Conservation (phyloP, 1,140 invertebrate species). For the Rhopalosiphum maidis region DNA sequence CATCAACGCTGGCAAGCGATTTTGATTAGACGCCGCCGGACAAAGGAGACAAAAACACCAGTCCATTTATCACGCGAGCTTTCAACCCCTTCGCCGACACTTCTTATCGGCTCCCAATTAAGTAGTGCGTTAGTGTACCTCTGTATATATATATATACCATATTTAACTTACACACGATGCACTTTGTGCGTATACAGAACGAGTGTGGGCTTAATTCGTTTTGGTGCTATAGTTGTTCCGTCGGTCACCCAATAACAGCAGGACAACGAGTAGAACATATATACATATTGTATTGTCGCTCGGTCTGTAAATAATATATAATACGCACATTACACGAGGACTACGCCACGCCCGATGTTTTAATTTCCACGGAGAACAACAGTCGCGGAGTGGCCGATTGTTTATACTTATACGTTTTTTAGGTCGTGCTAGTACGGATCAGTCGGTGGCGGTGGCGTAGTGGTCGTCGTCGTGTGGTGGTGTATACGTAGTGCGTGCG, state of each 20-base stretch:
- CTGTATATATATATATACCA: not conserved
- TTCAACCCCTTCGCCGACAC: conserved; percentile 39
- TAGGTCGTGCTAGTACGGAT: not conserved
- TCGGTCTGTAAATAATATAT: not conserved
- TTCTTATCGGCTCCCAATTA: conserved; percentile 49
- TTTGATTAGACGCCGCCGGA: conserved; percentile 44
- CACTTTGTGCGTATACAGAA: not conserved
- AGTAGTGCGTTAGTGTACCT: not conserved
- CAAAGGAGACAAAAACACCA: conserved; percentile 46
- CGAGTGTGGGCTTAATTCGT: not conserved
- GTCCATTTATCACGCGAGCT: conserved; percentile 49
- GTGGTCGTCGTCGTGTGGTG: not conserved
- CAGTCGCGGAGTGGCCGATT: not conserved
- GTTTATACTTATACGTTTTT: not conserved
- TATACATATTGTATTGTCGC: not conserved
- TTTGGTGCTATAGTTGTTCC: not conserved
- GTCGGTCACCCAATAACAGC: no score
- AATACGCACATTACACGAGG: not conserved
- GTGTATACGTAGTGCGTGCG: not conserved
- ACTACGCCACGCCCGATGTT: not conserved
- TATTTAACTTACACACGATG: not conserved
- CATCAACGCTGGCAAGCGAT: conserved; percentile 21
- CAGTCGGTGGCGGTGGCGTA: not conserved
- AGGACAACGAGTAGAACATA: not conserved
- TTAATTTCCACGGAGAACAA: not conserved